Conservation (phyloP, 2,888 invertebrate genomes). For the Torymus tubicola region DNA sequence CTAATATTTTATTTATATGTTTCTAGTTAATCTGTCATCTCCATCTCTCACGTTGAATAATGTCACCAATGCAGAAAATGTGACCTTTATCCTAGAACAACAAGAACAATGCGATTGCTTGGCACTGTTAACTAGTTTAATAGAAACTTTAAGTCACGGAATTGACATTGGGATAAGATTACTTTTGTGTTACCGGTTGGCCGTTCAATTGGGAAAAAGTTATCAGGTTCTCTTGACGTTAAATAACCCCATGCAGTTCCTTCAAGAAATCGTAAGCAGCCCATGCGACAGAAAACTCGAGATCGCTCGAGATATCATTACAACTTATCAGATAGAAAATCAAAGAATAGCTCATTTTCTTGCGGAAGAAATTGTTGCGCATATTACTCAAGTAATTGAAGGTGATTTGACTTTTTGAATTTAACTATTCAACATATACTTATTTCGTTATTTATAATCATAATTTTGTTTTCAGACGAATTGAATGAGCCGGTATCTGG, state of each 20-base stretch:
- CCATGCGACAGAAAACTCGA: conserved; percentile 79
- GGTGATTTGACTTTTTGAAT: conserved; percentile 60
- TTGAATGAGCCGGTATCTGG: conserved; percentile 70
- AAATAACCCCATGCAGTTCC: conserved; percentile 77
- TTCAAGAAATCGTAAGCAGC: conserved; percentile 78
- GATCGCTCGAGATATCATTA: conserved; percentile 80
- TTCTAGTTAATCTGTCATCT: conserved; percentile 44
- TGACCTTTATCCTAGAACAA: conserved; percentile 31
- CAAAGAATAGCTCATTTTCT: conserved; percentile 81
- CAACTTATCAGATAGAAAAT: conserved; percentile 78
- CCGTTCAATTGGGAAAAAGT: conserved; percentile 79
- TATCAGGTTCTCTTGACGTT: conserved; percentile 79
- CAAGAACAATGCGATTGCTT: conserved; percentile 66
- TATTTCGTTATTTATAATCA: too few relatives aligned
- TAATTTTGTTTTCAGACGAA: conserved; percentile 61
- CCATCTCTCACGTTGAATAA: conserved; percentile 30
- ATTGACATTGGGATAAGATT: conserved; percentile 78
- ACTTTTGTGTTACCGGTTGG: conserved; percentile 79
- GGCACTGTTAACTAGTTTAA: conserved; percentile 65
- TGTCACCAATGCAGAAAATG: conserved; percentile 25
- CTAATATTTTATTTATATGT: background rate
- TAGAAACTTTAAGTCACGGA: conserved; percentile 77
- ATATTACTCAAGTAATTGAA: conserved; percentile 69
- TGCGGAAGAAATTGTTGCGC: conserved; percentile 80
- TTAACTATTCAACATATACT: too few relatives aligned